Percentiles rank a stretch among this genome's conserved stretches.
These are phyloP conservation scores for Palythoa heliodiscus DNA, from an alignment of 92 coral and sea anemone species.

Conservation along the genomic window DNA sequence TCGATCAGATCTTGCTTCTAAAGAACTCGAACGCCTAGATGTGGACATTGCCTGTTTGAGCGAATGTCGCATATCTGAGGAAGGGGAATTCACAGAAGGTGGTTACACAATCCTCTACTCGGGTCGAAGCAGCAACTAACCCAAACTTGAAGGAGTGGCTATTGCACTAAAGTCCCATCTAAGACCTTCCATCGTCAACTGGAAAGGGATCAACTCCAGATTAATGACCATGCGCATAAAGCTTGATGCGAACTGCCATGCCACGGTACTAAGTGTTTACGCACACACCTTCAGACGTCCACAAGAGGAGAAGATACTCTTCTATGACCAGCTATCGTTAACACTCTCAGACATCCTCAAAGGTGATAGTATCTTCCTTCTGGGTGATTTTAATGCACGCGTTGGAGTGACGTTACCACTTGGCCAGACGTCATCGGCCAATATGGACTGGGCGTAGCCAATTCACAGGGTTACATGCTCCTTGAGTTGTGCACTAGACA, in stretches of 20 bases:
- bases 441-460: background rate
- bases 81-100: background rate
- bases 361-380: background rate
- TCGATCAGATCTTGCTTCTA: background rate
- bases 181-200: background rate
- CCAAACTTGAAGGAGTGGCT: constrained; percentile 2
- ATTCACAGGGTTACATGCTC: background rate
- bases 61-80: background rate
- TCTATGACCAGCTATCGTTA: background rate
- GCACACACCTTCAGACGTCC: background rate
- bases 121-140: background rate
- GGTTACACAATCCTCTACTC: background rate
- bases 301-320: background rate
- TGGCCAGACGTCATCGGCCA: background rate
- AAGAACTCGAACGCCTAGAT: background rate
- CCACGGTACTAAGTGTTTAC: background rate
- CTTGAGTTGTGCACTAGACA: background rate
- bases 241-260: background rate
- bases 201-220: constrained; percentile 7
- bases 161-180: background rate
- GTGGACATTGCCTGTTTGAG: background rate
- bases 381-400: background rate
- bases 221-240: background rate
- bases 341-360: background rate
- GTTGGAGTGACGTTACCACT: background rate